Conservation (phyloP, 2,888 invertebrate genomes). For the Masnerella sp. region DNA sequence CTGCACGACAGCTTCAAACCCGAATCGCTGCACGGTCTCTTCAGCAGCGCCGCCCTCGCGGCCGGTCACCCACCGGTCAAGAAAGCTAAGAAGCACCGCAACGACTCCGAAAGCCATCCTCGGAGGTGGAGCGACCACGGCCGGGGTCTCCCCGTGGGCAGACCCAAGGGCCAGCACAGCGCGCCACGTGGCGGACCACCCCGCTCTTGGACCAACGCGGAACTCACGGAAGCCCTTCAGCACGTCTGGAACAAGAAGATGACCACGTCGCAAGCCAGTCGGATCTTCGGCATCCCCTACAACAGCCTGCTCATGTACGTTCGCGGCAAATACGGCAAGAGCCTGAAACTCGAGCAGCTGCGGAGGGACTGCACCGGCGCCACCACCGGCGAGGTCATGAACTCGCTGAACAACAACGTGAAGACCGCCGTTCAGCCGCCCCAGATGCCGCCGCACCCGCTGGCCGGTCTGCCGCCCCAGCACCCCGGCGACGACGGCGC, state of each 20-base stretch:
- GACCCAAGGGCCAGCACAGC: constrained; percentile 94
- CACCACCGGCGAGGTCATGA: constrained; percentile 84
- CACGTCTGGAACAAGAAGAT: constrained; percentile 98
- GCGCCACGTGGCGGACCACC: constrained; percentile 94
- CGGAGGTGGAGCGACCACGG: constrained; percentile 74
- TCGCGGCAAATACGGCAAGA: constrained; percentile 95
- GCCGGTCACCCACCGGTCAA: constrained; percentile 67
- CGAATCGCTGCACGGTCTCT: constrained; percentile 73
- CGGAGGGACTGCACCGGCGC: constrained; percentile 93
- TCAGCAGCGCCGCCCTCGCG: constrained; percentile 65
- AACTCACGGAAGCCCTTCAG: constrained; percentile 92
- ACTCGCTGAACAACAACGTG: constrained; percentile 79
- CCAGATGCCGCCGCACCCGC: constrained; percentile 68
- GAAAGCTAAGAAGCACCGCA: constrained; percentile 72
- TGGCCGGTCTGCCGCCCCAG: constrained; percentile 65
- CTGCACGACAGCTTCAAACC: constrained; percentile 75
- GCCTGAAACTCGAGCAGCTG: constrained; percentile 91
- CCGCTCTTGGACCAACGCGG: constrained; percentile 94
- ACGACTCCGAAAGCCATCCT: constrained; percentile 65
- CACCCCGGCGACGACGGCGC: constrained; percentile 70
- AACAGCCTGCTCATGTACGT: constrained; percentile 95
- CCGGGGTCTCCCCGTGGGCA: constrained; percentile 81
- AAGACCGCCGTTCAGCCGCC: constrained; percentile 76
- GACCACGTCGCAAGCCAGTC: constrained; percentile 94
- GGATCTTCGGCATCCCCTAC: constrained; percentile 95